Conservation (phyloP, 2,797 vertebrate species). For the Falco biarmicus region DNA sequence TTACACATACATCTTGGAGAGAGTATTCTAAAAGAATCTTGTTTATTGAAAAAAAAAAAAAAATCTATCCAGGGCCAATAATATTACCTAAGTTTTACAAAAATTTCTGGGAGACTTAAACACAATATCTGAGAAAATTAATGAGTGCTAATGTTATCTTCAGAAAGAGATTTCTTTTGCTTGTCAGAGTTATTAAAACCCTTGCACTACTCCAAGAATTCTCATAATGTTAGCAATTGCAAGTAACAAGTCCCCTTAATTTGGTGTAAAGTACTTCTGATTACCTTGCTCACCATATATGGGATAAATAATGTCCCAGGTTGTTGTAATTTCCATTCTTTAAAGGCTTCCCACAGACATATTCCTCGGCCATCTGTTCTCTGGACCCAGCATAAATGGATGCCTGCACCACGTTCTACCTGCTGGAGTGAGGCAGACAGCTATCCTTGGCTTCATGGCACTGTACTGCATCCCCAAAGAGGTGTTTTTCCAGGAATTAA, state of each 20-base stretch:
- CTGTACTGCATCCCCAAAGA: not conserved
- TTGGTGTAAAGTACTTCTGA: not conserved
- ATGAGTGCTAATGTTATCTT: not conserved
- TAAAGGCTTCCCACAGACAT: not conserved
- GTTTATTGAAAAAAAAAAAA: not conserved
- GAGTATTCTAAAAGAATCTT: not conserved
- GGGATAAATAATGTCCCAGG: not conserved
- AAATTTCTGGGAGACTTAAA: not conserved
- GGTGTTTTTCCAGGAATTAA: not conserved
- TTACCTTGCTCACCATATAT: not conserved
- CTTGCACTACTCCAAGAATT: not conserved
- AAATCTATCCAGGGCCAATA: not conserved
- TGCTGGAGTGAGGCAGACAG: not conserved
- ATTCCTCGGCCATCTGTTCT: conserved; percentile 14
- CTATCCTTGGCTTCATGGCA: not conserved
- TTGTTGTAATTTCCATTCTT: not conserved
- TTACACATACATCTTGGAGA: not conserved
- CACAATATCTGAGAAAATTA: not conserved
- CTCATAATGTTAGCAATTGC: not conserved
- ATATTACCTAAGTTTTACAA: not conserved
- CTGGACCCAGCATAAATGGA: not conserved
- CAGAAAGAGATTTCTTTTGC: not conserved
- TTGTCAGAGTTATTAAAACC: not conserved
- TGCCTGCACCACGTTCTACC: not conserved
- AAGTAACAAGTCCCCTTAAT: not conserved